A percentile compares a stretch with the other conserved stretches of the same genome.
These are phyloP conservation scores for Turritopsis rubra DNA, from an alignment of 30 jellyfish, hydroid and myxozoan genomes.

Conservation along the genomic window DNA sequence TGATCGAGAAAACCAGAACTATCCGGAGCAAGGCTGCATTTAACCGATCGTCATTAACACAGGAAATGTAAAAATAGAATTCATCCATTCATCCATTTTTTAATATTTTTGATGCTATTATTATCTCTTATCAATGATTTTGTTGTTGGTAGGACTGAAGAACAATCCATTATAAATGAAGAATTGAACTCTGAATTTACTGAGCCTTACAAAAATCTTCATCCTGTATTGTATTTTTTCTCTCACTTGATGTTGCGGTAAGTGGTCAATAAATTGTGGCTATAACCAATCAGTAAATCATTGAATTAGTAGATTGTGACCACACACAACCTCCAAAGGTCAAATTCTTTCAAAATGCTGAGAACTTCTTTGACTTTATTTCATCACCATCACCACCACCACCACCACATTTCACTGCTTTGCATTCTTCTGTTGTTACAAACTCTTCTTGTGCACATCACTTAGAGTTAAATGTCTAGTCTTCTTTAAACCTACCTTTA, in stretches of 20 bases:
- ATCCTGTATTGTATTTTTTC: constrained; percentile 24
- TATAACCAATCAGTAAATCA: too few species aligned
- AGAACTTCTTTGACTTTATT: too few species aligned
- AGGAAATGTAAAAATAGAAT: background rate
- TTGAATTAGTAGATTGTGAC: too few species aligned
- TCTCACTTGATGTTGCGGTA: constrained; percentile 35
- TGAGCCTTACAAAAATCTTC: constrained; percentile 29
- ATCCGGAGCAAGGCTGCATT: constrained; percentile 16
- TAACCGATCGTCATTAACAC: background rate
- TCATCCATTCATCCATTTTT: background rate
- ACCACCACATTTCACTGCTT: too few species aligned
- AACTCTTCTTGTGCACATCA: too few species aligned
- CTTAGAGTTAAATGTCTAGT: too few species aligned
- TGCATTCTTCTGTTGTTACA: too few species aligned
- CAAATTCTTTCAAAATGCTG: too few species aligned
- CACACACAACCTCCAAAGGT: too few species aligned
- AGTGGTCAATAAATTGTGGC: background rate
- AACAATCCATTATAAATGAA: constrained; percentile 16
- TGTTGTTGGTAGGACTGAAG: background rate
- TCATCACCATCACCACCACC: too few species aligned
- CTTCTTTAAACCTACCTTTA: too few species aligned
- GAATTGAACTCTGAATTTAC: constrained; percentile 16
- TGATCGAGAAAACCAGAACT: constrained; percentile 13
- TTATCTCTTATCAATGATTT: background rate
- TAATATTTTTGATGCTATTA: background rate